Evolutionary conservation across 2,888 invertebrate genomes (phyloP), one percentile per base, ranked within the genome.

Genomic region (Ophion obscuratus): DNA sequence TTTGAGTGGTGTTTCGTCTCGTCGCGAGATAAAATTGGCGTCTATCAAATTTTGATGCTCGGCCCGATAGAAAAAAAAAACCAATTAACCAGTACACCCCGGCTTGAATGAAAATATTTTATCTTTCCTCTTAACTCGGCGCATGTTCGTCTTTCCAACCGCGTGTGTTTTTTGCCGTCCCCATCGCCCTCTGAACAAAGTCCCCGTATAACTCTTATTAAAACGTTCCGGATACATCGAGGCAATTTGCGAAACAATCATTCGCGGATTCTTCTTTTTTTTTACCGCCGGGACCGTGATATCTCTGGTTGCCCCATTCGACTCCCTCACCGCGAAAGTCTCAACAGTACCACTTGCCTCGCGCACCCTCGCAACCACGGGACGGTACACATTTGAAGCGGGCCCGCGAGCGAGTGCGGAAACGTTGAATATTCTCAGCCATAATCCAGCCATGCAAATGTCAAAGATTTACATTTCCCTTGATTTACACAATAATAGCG

Each of bases 401-500:
- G 53, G 44, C 47, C 73, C 44, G 36, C 9, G 59, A 27, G 27
- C 24, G 47, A 73, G 31, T 61, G 59, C 44, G 57, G 53, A 40
- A 79, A 44, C 88, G 89, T 88, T 90, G 89, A 90, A 90, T 91
- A 89, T 90, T 89, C 88, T 61, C 59, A 62, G 78, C 74, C 57
- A 80, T 89, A 89, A 90, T 88, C 83, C 89, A n/a, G 80, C 83
- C 80, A 91, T 91, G 91, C 90, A 91, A 91, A 92, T 91, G 88
- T 87, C 84, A 85, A 88, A 87, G 86, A 92, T 91, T 91, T 89
- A 85, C 91, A 91, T 91, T 89, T 91, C 79, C 87, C 90, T 89
- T 90, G 88, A 90, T 91, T 91, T 90, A 82, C 90, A 89, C 91
- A 91, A 92, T 89, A 91, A 91, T 89, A 81, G 89, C 76, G 81